Evolutionary conservation across 2,797 vertebrate species (phyloP), one percentile per base, ranked within the genome.

Genomic region (Sciurus vulgaris): DNA sequence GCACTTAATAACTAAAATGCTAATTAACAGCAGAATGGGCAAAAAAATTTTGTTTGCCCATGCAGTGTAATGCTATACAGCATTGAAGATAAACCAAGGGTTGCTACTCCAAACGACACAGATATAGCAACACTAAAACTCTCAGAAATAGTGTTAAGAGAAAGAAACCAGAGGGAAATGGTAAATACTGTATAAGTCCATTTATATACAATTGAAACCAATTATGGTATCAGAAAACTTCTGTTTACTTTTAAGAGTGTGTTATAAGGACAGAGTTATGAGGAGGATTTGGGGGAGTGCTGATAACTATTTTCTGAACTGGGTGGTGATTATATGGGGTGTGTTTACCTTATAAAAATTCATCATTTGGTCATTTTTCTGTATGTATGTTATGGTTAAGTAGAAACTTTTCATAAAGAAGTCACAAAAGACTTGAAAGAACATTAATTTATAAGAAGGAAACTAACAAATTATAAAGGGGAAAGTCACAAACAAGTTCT

Each of bases 391-490:
- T 91, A 56, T 5, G 63, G 30, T 49, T 74, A 30, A 41, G 30
- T 86, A 91, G 93, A 88, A 90, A n/a, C 8, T 90, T 94, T 28
- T 74, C 47, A 92, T 93, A 28, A 82, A 76, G 72, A 91, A 74
- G 44, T 83, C 69, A 49, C 33, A 83, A 38, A 77, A 54, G 15
- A 77, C 47, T 77, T 41, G 44, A 79, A 94, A 41, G 20, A 10
- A 89, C 17, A 70, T 35, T 95, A 78, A 28, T 20, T 86, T 91
- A 49, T 44, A 78, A 88, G 15, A n/a, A 61, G 41, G 35, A 94
- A 88, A 59, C 41, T 61, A 86, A 84, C 70, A 82, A 86, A 73
- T 96, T 90, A 87, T 38, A 95, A 95, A 93, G 26, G 3, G 24
- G 2, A 63, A 12, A 17, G 10, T 59, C 56, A 49, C 35, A 51